Evolutionary conservation across 1,140 invertebrate species (phyloP).

Genomic region (Vollenhovia emeryi): DNA sequence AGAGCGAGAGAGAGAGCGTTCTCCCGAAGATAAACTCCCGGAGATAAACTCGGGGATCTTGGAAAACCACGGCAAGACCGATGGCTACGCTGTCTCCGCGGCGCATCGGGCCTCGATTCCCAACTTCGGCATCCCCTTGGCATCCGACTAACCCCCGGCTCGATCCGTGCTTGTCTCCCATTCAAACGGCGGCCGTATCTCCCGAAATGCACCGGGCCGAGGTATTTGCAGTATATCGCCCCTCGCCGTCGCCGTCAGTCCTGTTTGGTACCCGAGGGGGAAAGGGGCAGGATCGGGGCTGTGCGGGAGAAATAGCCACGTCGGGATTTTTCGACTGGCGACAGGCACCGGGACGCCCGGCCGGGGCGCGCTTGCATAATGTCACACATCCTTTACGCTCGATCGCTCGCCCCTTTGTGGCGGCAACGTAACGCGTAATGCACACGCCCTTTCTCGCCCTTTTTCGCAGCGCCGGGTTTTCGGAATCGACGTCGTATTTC

Average conservation of each 20-base stretch:
- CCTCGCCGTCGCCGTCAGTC: conserved; percentile 42
- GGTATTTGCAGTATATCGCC: conserved; percentile 61
- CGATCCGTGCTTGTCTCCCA: conserved; percentile 20
- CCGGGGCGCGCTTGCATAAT: conserved; percentile 35
- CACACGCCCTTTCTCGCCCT: conserved; percentile 3
- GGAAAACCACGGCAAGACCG: conserved; percentile 78
- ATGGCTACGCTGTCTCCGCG: conserved; percentile 74
- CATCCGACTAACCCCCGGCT: conserved; percentile 7
- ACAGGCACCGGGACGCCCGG: background rate
- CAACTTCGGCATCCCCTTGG: conserved; percentile 61
- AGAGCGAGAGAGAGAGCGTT: conserved; percentile 2
- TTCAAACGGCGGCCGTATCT: conserved; percentile 61
- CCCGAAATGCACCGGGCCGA: conserved; percentile 61
- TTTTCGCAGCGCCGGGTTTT: background rate
- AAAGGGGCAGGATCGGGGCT: background rate
- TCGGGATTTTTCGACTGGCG: conserved; percentile 43
- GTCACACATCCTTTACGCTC: conserved; percentile 46
- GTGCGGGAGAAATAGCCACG: conserved; percentile 44
- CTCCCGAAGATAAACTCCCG: conserved; percentile 75
- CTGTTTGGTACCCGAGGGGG: conserved; percentile 23
- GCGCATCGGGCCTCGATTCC: conserved; percentile 72
- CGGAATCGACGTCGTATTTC: conserved; percentile 32
- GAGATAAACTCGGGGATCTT: conserved; percentile 76
- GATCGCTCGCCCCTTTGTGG: conserved; percentile 45
- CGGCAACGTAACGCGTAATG: conserved; percentile 40